Conservation (phyloP, 2,797 vertebrate genomes). For the Diglossa cyanea region DNA sequence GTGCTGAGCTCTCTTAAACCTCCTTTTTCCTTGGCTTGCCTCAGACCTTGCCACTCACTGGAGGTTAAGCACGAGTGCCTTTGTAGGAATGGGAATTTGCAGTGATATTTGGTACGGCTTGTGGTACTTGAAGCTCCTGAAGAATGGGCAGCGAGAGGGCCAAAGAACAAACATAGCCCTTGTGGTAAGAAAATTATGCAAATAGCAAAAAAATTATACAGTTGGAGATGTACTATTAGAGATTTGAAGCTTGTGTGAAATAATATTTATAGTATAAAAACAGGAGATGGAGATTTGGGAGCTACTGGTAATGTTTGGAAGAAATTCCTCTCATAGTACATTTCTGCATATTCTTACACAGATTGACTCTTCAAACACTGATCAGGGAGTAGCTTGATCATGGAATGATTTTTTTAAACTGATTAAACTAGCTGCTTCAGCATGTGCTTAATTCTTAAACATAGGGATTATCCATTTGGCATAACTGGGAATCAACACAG, state of each 20-base stretch:
- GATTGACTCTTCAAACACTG: background rate
- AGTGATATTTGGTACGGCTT: background rate
- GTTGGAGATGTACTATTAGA: background rate
- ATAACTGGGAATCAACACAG: accelerated
- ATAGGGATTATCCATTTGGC: background rate
- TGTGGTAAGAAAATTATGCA: background rate
- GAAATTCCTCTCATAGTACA: background rate
- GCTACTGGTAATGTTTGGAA: background rate
- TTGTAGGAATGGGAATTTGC: background rate
- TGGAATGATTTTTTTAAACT: background rate
- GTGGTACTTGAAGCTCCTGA: background rate
- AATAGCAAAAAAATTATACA: background rate
- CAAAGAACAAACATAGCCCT: background rate
- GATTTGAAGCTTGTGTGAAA: background rate
- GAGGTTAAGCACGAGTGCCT: accelerated
- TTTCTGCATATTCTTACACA: accelerated
- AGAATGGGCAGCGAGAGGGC: background rate
- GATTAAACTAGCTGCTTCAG: background rate
- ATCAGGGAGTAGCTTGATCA: background rate
- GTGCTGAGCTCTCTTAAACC: background rate
- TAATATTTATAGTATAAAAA: background rate
- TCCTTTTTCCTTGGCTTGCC: background rate
- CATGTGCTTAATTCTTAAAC: background rate
- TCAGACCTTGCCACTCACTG: background rate
- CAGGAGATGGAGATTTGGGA: background rate